Evolutionary conservation across 2,797 vertebrate species (phyloP), one percentile per base, ranked within the genome.

Genomic region (Notolabrus celidotus): DNA sequence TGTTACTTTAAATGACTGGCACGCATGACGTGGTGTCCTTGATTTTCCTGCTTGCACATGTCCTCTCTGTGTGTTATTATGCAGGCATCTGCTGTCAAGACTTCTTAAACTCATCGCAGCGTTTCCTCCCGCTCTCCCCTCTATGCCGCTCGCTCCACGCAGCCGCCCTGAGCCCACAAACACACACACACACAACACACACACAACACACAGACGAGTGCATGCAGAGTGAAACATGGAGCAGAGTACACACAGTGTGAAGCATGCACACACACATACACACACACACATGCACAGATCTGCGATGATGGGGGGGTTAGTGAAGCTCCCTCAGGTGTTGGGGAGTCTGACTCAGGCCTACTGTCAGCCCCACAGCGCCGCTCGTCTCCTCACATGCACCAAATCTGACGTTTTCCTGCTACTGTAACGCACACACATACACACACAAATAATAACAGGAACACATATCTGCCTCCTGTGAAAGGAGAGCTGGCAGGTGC

Each of bases 41-140:
- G 86, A 75, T 74, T 76, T 63, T 79, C 68, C 85, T 82, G 78
- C 82, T 82, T 74, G 79, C 89, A 84, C 84, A 83, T 89, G 88
- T 91, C 84, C 82, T 84, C 79, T 84, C 78, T 79, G 71, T 87
- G 81, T 65, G 69, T 83, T 86, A 85, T 90, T 82, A 88, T 78
- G 80, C 83, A 87, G 83, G 85, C 89, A 86, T 92, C 86, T 90
- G 91, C 92, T 93, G 91, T 92, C 92, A 93, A 89, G 86, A 91
- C 74, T 84, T 74, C 89, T 93, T 90, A 90, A 80, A 89, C 86
- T 93, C 90, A 92, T 50, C 38, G 50, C 70, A 17, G 65, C 59
- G 17, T 51, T 58, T 58, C 50, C 59, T 74, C 73, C 63, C 52
- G 65, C 73, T 60, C 76, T 33, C 55, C 65, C 73, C 64, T 36